phyloP scores from a whole-genome alignment of 2,797 vertebrate genomes.

The Limosa lapponica region DNA sequence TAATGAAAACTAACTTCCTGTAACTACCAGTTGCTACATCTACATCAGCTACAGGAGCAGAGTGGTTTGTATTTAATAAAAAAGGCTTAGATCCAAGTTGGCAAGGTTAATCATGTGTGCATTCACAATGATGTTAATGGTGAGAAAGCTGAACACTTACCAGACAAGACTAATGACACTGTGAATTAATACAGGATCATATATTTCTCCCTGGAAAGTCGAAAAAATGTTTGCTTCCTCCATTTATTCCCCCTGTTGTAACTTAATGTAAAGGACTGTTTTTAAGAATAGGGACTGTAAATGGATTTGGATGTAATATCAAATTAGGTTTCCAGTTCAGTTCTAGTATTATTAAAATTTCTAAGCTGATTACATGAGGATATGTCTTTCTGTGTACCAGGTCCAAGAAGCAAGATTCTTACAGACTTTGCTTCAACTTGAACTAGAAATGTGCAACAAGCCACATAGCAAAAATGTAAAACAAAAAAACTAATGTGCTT shows the following conservation, averaged over 20 bases:
- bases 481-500: neutral
- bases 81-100: neutral
- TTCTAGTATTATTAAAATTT: neutral
- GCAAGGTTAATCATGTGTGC: neutral
- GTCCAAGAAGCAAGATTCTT: neutral
- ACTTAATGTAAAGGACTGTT: neutral
- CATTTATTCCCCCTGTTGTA: neutral
- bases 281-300: neutral
- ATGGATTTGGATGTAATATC: neutral
- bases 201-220: neutral
- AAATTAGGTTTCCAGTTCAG: neutral
- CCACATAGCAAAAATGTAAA: neutral
- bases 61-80: neutral
- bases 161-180: neutral
- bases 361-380: neutral
- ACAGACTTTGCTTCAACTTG: neutral
- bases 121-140: neutral
- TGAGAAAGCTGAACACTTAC: neutral
- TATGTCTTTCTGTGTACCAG: neutral
- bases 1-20: neutral
- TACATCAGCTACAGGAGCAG: neutral
- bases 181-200: neutral
- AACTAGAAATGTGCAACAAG: neutral
- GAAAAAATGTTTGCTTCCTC: neutral
- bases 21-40: neutral